Conservation (phyloP, 1,140 invertebrate species). For the Diachasmimorpha longicaudata region DNA sequence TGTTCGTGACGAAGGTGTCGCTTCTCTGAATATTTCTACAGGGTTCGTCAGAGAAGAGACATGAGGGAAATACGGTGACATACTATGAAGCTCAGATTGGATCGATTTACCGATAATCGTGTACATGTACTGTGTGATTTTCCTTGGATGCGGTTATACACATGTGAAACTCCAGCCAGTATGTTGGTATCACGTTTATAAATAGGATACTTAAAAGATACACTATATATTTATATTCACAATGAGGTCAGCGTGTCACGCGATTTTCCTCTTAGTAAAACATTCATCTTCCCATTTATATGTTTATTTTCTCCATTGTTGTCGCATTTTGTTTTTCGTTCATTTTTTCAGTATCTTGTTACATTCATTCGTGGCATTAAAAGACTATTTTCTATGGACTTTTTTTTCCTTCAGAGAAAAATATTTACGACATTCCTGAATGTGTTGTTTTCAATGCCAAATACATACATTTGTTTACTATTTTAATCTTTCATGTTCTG, state of each 20-base stretch:
- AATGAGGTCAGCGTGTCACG: neutral
- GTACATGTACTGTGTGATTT: neutral
- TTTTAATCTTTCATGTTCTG: neutral
- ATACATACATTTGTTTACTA: neutral
- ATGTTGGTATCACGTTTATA: neutral
- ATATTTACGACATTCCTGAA: neutral
- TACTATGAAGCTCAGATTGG: conserved; percentile 17
- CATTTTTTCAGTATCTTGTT: neutral
- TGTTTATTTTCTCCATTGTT: neutral
- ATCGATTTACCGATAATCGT: conserved; percentile 14
- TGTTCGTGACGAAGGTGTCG: conserved; percentile 5
- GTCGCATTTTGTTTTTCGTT: neutral
- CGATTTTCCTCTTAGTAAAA: neutral
- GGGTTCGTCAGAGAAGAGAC: conserved; percentile 8
- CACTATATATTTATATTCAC: neutral
- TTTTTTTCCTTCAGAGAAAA: neutral
- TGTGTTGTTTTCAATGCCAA: neutral
- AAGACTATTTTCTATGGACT: neutral
- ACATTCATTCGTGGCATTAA: neutral
- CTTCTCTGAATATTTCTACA: conserved; percentile 4
- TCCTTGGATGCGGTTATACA: neutral
- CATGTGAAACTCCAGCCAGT: neutral
- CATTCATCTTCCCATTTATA: neutral
- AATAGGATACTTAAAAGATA: neutral
- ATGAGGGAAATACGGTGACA: neutral